Evolutionary conservation across 1,140 invertebrate species (phyloP).

Genomic region (Solenopsis invicta): DNA sequence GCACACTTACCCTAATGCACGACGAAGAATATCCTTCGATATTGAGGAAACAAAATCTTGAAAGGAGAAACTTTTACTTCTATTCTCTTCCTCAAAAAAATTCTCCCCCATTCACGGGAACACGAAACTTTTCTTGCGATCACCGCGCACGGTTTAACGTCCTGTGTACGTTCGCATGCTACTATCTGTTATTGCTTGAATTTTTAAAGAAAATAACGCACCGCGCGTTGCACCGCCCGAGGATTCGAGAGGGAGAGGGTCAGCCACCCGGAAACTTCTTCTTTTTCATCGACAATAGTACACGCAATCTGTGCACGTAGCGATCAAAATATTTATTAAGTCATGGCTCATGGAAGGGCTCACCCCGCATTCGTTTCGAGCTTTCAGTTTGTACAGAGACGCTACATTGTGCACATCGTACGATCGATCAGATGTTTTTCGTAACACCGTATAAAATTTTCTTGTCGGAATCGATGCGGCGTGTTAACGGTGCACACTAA

Average conservation of each 20-base stretch:
- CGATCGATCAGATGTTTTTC: background rate
- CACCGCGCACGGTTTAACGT: constrained; percentile 9
- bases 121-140: constrained; percentile 25
- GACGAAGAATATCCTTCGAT: background rate
- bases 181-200: constrained; percentile 10
- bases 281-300: constrained; percentile 2
- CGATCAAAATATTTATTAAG: constrained; percentile 59
- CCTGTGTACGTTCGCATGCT: background rate
- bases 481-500: background rate
- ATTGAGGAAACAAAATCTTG: constrained; percentile 7
- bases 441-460: background rate
- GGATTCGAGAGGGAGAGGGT: constrained; percentile 16
- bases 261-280: constrained; percentile 17
- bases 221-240: background rate
- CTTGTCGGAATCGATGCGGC: background rate
- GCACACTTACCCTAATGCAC: background rate
- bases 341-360: background rate
- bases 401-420: background rate
- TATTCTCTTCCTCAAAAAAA: background rate
- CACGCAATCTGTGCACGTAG: background rate
- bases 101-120: background rate
- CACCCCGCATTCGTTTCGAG: background rate
- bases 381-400: constrained; percentile 15
- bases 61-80: background rate
- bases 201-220: constrained; percentile 36